Base-by-base conservation (phyloP, 92 coral and sea anemone genomes). In the Paramuricea clavata region DNA sequence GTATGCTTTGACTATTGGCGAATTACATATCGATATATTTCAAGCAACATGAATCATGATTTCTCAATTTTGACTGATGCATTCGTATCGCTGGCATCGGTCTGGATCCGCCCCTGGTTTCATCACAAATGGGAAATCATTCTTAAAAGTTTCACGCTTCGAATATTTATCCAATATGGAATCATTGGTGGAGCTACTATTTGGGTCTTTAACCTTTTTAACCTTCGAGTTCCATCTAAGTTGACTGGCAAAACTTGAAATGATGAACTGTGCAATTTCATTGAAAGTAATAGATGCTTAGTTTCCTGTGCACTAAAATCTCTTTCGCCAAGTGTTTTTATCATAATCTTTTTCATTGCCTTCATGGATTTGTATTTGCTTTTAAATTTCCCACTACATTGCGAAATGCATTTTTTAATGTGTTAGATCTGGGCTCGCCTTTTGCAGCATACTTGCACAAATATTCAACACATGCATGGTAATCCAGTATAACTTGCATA, bases 281-380 rank as follows among this genome's bases (percentile, higher is more conserved):
- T 49, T 56, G 88, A 82, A 49, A 86, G 72, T 57, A 90, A 41
- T 15, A 81, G 83, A 82, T 91, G 93, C 93, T 86, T 92, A 74
- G 86, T 73, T 36, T 92, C 92, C 74, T 92, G 93, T 1, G 93
- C 87, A 70, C 87, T 74, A 86, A 70, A 90, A 64, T 90, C 93
- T 81, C 93, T 86, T 86, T 90, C 93, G 12, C 92, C 89, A 52
- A 77, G 87, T 11, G 93, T 73, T 90, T 87, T 90, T 88, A 87
- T 82, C 42, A 87, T 70, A 16, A 90, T 31, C 35, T 90, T 86
- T 86, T 81, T 86, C 52, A 86, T 81, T 7, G 50, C 80, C 65
- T 59, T 76, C 15, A 36, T 32, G 31, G 83, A 76, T n/a, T 74
- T 23, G 13, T 6, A 47, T 22, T 39, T 32, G 16, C 12, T 6